Base-by-base conservation (phyloP, 2,888 invertebrate species). In the Agapetus fuscipes region DNA sequence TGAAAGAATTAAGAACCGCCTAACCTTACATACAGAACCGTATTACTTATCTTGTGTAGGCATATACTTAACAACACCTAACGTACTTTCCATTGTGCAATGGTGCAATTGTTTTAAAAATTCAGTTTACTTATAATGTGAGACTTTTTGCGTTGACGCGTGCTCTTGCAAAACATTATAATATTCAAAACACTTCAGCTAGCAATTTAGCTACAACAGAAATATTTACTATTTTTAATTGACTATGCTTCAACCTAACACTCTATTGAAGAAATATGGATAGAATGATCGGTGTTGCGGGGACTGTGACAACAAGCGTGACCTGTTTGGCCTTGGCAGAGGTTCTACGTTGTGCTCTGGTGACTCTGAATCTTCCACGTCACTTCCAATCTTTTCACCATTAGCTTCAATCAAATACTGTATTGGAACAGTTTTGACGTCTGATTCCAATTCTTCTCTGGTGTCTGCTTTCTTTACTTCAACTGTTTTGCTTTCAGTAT, bases 181-280 rank as follows among this genome's bases (percentile, higher is more conserved):
- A 32, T 35, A 13, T 25, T 30, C 29, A 46, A 28, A 24, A 44
- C 47, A 42, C 39, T 13, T 34, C 34, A n/a, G n/a, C 16, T 41
- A 39, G 37, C 39, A 15, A 25, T 29, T 27, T 27, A 44, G 43
- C 43, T 36, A 43, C 30, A 36, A 37, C 26, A 32, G 5, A 38
- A 38, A 43, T 39, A 34, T 31, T 28, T 29, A 15, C 11, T 35
- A 37, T 9, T 26, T 36, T 12, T 32, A 12, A 35, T 28, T 13
- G 11, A 20, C 32, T 14, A 42, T 25, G 29, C 17, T 48, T 60
- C 57, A 72, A 46, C 72, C 72, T 41, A 71, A 53, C 44, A 72
- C 69, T 50, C 72, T 57, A 52, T 70, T 70, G 49, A 72, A 64
- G 48, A 71, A 70, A 48, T 71, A 71, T 14, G 71, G 70, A 52